These are phyloP conservation scores for Polyommatus iphigenia DNA, from an alignment of 2,888 invertebrate genomes.

Conservation along the genomic window DNA sequence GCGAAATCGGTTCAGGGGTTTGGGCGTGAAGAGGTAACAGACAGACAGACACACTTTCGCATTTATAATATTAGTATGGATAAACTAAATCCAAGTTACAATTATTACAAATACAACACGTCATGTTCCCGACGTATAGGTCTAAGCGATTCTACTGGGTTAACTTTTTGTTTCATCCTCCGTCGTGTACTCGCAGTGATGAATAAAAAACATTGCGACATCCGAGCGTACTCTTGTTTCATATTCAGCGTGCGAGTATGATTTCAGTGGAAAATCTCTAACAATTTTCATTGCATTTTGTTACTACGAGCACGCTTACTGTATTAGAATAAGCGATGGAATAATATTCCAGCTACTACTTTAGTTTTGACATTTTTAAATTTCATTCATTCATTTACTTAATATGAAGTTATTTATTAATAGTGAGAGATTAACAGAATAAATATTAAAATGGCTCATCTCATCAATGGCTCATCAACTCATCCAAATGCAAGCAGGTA, in stretches of 20 bases:
- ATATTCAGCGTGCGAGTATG: background rate
- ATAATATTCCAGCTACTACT: background rate
- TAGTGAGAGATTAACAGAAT: too few species aligned
- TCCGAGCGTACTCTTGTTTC: background rate
- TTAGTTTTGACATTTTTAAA: too few species aligned
- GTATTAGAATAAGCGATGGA: background rate
- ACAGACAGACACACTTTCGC: too few species aligned
- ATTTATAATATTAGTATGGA: too few species aligned
- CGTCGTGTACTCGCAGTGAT: background rate
- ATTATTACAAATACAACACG: background rate
- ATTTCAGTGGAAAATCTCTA: background rate
- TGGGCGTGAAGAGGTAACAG: too few species aligned
- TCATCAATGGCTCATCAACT: too few species aligned
- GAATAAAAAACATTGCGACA: background rate
- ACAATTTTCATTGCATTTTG: constrained; percentile 5
- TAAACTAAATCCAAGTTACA: too few species aligned
- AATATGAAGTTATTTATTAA: too few species aligned
- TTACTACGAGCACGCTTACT: background rate
- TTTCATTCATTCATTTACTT: too few species aligned
- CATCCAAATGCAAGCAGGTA: too few species aligned
- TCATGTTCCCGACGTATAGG: background rate
- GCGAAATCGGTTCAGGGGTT: too few species aligned
- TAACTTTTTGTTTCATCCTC: background rate
- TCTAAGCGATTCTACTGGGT: background rate
- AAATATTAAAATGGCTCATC: too few species aligned